Evolutionary conservation across 2,888 invertebrate genomes (phyloP).

Genomic region (Lasioglossum malachurum): DNA sequence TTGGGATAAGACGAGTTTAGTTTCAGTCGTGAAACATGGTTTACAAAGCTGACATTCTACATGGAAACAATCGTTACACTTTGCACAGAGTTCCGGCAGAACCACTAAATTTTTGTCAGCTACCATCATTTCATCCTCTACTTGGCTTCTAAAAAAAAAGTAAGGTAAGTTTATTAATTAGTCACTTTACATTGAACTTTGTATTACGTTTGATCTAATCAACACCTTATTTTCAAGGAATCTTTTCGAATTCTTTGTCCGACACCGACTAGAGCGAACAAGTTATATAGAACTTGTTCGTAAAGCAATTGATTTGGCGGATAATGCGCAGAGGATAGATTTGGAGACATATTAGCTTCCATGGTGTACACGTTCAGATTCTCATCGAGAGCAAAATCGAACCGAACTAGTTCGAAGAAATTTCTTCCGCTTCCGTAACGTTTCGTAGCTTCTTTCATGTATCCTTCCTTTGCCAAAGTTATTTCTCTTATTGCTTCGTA

Average conservation of each 20-base stretch:
- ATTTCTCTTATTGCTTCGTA: conserved; percentile 91
- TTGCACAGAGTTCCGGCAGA: conserved; percentile 89
- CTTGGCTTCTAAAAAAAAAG: conserved; percentile 39
- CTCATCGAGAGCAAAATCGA: conserved; percentile 97
- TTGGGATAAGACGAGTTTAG: conserved; percentile 87
- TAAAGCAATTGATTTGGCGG: conserved; percentile 95
- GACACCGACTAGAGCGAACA: conserved; percentile 93
- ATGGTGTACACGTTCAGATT: conserved; percentile 94
- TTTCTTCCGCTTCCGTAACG: conserved; percentile 85
- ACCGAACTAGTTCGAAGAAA: conserved; percentile 98
- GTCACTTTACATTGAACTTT: neutral
- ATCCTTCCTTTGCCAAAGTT: conserved; percentile 90
- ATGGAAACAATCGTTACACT: conserved; percentile 88
- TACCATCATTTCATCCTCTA: conserved; percentile 88
- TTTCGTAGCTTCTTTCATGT: conserved; percentile 88
- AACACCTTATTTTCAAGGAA: conserved; percentile 84
- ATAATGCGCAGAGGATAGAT: conserved; percentile 96
- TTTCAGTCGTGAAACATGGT: conserved; percentile 89
- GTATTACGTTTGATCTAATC: conserved; percentile 45
- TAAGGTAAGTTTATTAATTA: neutral
- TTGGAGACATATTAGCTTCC: conserved; percentile 99
- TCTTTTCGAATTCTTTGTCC: conserved; percentile 85
- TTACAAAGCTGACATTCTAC: conserved; percentile 92
- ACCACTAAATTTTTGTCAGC: conserved; percentile 93
- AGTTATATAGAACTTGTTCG: conserved; percentile 95